phyloP scores from a whole-genome alignment of 2,113 vertebrate species.

The Mormoops blainvillei region DNA sequence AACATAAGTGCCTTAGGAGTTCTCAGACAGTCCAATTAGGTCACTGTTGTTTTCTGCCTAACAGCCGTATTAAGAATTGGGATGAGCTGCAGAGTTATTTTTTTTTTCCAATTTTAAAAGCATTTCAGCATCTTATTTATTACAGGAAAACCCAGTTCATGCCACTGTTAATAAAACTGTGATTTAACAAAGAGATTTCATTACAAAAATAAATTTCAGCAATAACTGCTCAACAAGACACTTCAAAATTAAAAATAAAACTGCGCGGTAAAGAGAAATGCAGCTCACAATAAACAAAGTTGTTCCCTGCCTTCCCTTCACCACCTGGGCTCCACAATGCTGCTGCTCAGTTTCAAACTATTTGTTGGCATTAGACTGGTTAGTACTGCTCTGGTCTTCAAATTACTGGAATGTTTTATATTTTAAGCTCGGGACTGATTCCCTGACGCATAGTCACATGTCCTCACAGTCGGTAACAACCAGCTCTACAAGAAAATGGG shows the following conservation, averaged over 20 bases:
- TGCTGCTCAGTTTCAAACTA: background rate
- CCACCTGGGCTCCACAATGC: background rate
- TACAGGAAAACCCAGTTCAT: slow-evolving; percentile 52
- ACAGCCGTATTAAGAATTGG: background rate
- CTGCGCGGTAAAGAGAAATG: slow-evolving; percentile 33
- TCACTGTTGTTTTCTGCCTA: background rate
- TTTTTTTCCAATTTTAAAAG: slow-evolving; percentile 3
- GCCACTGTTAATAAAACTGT: slow-evolving; percentile 50
- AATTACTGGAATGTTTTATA: background rate
- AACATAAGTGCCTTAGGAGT: background rate
- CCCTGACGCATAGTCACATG: background rate
- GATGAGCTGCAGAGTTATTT: background rate
- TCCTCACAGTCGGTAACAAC: background rate
- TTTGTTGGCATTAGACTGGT: background rate
- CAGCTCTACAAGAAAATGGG: background rate
- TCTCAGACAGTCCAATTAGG: background rate
- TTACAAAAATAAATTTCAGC: slow-evolving; percentile 72
- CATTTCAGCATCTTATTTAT: slow-evolving; percentile 25
- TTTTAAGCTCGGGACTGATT: slow-evolving; percentile 27
- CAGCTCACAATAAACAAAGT: background rate
- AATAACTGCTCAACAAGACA: slow-evolving; percentile 53
- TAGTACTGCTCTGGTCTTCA: background rate
- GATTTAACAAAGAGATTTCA: slow-evolving; percentile 65
- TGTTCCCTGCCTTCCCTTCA: background rate
- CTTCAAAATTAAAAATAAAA: slow-evolving; percentile 74